These are phyloP conservation scores for Periplaneta americana DNA, from an alignment of 1,140 invertebrate genomes.

Conservation along the genomic window DNA sequence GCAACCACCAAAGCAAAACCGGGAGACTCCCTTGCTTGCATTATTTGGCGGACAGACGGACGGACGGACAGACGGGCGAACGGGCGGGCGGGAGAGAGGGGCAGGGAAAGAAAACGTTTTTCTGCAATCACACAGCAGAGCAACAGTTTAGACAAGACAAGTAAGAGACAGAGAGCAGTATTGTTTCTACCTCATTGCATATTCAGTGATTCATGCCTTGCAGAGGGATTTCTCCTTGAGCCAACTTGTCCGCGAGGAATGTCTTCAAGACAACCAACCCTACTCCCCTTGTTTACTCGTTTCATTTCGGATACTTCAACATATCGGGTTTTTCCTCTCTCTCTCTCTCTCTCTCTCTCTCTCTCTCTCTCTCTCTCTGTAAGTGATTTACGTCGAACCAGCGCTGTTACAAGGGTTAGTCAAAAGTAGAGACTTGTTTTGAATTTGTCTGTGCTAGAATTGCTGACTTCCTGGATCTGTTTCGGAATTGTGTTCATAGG, in stretches of 20 bases:
- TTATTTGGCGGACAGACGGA: neutral
- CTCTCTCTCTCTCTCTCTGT: no score
- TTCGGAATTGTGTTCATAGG: no score
- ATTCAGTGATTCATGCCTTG: constrained; percentile 10
- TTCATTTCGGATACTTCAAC: neutral
- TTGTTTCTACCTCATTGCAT: constrained; percentile 7
- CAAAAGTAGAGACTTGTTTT: no score
- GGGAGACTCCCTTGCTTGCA: neutral
- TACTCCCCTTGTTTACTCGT: neutral
- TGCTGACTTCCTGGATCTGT: no score
- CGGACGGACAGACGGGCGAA: neutral
- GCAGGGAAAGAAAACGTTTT: neutral
- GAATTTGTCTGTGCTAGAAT: no score
- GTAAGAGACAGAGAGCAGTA: neutral
- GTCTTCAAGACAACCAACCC: neutral
- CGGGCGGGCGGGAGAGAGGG: neutral
- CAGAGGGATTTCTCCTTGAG: constrained; percentile 9
- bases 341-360: no score
- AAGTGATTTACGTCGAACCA: no score
- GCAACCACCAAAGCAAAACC: no score
- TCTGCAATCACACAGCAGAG: constrained; percentile 1
- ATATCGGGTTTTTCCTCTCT: neutral
- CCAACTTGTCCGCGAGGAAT: constrained; percentile 13
- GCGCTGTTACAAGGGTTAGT: no score
- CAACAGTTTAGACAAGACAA: constrained; percentile 8